phyloP scores from a whole-genome alignment of 2,113 vertebrate genomes.

The Ariopsis seemanni region DNA sequence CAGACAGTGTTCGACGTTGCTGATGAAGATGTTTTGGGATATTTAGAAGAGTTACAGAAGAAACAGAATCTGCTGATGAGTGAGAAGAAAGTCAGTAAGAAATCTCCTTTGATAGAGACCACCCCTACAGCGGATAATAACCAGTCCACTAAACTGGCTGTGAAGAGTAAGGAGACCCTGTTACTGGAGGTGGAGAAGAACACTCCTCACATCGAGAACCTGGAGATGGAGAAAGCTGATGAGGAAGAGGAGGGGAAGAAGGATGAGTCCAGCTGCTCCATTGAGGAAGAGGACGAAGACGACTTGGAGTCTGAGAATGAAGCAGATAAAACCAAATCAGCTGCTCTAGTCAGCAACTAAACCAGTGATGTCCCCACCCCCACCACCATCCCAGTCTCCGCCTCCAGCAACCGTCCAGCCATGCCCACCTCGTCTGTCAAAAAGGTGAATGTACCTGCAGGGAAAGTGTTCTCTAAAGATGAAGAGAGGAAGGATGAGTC shows the following conservation, averaged over 20 bases:
- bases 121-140: conserved; percentile 93
- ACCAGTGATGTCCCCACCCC: conserved; percentile 72
- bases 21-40: conserved; percentile 96
- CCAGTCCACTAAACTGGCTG: conserved; percentile 83
- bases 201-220: conserved; percentile 85
- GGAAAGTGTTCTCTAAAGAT: conserved; percentile 87
- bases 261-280: conserved; percentile 98
- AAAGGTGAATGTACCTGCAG: conserved; percentile 82
- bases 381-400: conserved; percentile 72
- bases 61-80: conserved; percentile 94
- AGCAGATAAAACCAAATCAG: conserved; percentile 89
- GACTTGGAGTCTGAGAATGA: conserved; percentile 97
- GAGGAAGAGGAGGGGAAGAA: conserved; percentile 95
- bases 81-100: conserved; percentile 90
- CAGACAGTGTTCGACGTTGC: conserved; percentile 97
- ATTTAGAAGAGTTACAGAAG: conserved; percentile 97
- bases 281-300: conserved; percentile 97
- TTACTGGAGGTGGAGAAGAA: conserved; percentile 92
- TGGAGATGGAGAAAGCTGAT: conserved; percentile 93
- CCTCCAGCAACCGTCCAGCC: conserved; percentile 79
- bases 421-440: conserved; percentile 90
- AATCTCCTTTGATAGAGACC: conserved; percentile 93
- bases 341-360: conserved; percentile 76
- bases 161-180: conserved; percentile 93
- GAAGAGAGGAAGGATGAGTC: conserved; percentile 96